Evolutionary conservation across 2,797 vertebrate species (phyloP).

Genomic region (Mallotus villosus): DNA sequence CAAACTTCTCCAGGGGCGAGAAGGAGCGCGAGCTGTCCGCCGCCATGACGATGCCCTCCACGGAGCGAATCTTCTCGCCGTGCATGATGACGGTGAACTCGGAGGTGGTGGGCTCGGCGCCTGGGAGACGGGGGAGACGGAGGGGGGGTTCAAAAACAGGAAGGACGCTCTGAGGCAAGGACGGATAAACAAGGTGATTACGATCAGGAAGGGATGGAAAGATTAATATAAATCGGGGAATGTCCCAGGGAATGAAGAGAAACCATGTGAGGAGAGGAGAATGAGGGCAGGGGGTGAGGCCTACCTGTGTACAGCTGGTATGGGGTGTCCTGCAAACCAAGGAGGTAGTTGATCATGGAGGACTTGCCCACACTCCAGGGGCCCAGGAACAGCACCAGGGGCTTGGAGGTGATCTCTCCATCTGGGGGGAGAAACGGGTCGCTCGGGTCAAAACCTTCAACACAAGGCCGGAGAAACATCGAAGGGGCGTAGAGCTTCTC

Average conservation of each 20-base stretch:
- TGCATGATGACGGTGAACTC: slow-evolving; percentile 99
- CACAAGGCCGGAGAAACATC: not conserved
- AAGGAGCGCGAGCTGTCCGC: slow-evolving; percentile 95
- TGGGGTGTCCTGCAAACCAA: slow-evolving; percentile 89
- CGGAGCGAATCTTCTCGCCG: slow-evolving; percentile 93
- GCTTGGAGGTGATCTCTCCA: slow-evolving; percentile 98
- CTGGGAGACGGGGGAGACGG: slow-evolving; percentile 56
- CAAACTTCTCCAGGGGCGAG: slow-evolving; percentile 96
- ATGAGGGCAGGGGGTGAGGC: not conserved
- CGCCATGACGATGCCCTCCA: slow-evolving; percentile 98
- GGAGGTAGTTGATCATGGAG: slow-evolving; percentile 99
- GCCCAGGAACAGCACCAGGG: slow-evolving; percentile 97
- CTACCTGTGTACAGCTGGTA: slow-evolving; percentile 90
- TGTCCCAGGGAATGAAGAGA: not conserved
- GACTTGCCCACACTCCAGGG: slow-evolving; percentile 99
- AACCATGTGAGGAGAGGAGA: not conserved
- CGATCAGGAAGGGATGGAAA: not conserved
- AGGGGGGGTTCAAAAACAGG: not conserved
- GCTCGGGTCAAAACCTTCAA: slow-evolving; percentile 16
- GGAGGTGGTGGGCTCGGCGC: slow-evolving; percentile 97
- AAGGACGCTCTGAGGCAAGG: not conserved
- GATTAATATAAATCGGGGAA: not conserved
- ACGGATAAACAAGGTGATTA: no score
- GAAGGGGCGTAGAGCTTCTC: not conserved
- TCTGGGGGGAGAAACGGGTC: slow-evolving; percentile 69